Percentiles rank a stretch among this genome's conserved stretches.
These are phyloP conservation scores for Athrips mouffetella DNA, from an alignment of 2,888 invertebrate genomes.

Conservation along the genomic window DNA sequence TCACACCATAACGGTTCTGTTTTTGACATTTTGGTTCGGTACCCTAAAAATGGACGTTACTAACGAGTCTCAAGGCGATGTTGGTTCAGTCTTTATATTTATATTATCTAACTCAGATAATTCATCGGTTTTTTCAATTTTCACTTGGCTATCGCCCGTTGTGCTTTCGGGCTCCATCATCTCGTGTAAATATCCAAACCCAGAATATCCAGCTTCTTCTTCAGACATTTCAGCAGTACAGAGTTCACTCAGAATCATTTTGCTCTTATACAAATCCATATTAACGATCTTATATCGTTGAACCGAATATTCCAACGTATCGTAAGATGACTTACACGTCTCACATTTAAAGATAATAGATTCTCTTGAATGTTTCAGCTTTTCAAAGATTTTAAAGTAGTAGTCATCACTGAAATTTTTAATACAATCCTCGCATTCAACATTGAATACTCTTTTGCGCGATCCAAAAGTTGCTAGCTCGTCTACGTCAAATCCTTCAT, in stretches of 20 bases:
- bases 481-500: slow-evolving; percentile 51
- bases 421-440: slow-evolving; percentile 56
- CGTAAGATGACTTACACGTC: slow-evolving; percentile 40
- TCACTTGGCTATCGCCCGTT: slow-evolving; percentile 36
- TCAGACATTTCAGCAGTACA: slow-evolving; percentile 65
- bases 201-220: slow-evolving; percentile 34
- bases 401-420: slow-evolving; percentile 49
- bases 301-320: slow-evolving; percentile 47
- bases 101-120: slow-evolving; percentile 6
- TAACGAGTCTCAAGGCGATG: too few relatives aligned
- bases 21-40: too few relatives aligned
- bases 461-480: slow-evolving; percentile 51
- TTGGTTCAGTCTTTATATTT: slow-evolving; percentile 40
- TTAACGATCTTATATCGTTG: slow-evolving; percentile 42
- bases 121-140: slow-evolving; percentile 31
- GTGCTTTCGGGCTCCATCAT: slow-evolving; percentile 50
- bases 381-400: slow-evolving; percentile 38
- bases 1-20: too few relatives aligned
- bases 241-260: slow-evolving; percentile 57
- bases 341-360: slow-evolving; percentile 51
- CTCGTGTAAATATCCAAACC: slow-evolving; percentile 32
- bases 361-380: slow-evolving; percentile 41
- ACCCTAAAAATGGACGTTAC: too few relatives aligned
- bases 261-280: slow-evolving; percentile 35
- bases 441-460: slow-evolving; percentile 31